Evolutionary conservation across 1,140 invertebrate species (phyloP), one percentile per base, ranked within the genome.

Genomic region (Drosophila bifasciata): DNA sequence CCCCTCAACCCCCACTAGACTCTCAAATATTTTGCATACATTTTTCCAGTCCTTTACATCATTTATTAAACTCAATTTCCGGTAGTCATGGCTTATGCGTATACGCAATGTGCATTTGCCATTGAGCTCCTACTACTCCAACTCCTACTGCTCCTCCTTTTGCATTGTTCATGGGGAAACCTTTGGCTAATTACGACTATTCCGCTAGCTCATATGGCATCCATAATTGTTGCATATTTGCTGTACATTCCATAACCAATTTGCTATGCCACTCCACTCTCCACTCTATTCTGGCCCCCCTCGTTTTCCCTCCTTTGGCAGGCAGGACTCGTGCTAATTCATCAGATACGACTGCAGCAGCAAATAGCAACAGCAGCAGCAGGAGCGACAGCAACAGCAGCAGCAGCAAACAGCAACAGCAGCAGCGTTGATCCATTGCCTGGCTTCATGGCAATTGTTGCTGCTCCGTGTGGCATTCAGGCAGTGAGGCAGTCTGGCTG

Each of bases 191-290:
- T 74, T 74, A 57, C 40, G 50, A 74, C 69, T 64, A 74, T 74
- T 57, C 49, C 50, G 63, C 70, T 13, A 40, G 39, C 69, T 73
- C 45, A 56, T 57, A 57, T 64, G 45, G 51, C 70, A 74, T 51
- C 63, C 66, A 74, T 74, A 74, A 74, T 74, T 74, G 70, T 74
- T 64, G 59, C 70, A 64, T 73, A 74, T 74, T 69, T 69, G 66
- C 66, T 74, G 59, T 51, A 64, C 59, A 74, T 57, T 74, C 60
- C 70, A 68, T 56, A 63, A 15, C 39, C 58, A 52, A 43, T 28
- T 43, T 43, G 17, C 43, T 16, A 17, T 19, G 41, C n/a, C 45
- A 23, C 40, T 6, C 8, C 28, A 9, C 15, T 2, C 19, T 4
- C 8, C 6, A 7, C n/a, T 5, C 17, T n/a, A n/a, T n/a, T n/a